Base-by-base conservation (phyloP, 1,140 invertebrate genomes). In the Drosophila lini region DNA sequence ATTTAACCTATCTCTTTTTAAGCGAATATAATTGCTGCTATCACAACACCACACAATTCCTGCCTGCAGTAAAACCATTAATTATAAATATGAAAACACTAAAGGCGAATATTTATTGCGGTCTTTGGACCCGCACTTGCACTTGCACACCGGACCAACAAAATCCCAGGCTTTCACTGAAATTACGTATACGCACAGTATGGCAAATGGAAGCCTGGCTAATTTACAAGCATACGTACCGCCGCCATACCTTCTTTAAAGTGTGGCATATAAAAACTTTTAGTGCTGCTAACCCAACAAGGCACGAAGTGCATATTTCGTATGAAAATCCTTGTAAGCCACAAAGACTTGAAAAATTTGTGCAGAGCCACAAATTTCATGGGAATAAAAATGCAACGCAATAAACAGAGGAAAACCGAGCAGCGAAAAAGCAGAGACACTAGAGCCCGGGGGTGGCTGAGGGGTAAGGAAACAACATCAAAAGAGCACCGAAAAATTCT, bases 291-390 rank as follows among this genome's bases (percentile, higher is more conserved):
- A 74, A 69, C 79, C 68, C 55, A 60, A 61, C 61, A 67, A 59
- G 63, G 75, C 76, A 77, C 76, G 79, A 74, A 88, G 83, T 83
- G 77, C 73, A 88, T 88, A 88, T 88, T 83, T 89, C 64, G 84
- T 83, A 83, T 19, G 64, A 41, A 88, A 88, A 83, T 88, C 84
- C 83, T 88, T 86, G 83, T 86, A 88, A 88, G 80, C 83, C 80
- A 88, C 83, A 88, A 88, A 88, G 84, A 88, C 83, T 89, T 83
- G 80, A 88, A 88, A 76, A 88, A 88, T 83, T 88, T 89, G 80
- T 89, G 77, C 77, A 74, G 63, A 62, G 48, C 84, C 77, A 83
- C 84, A 88, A 88, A 88, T 83, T 88, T 83, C 80, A 80, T 83
- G 80, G 76, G 83, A 83, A 88, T 88, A 83, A 86, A 86, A 86